Conservation (phyloP, 2,113 vertebrate species). For the Maylandia zebra region DNA sequence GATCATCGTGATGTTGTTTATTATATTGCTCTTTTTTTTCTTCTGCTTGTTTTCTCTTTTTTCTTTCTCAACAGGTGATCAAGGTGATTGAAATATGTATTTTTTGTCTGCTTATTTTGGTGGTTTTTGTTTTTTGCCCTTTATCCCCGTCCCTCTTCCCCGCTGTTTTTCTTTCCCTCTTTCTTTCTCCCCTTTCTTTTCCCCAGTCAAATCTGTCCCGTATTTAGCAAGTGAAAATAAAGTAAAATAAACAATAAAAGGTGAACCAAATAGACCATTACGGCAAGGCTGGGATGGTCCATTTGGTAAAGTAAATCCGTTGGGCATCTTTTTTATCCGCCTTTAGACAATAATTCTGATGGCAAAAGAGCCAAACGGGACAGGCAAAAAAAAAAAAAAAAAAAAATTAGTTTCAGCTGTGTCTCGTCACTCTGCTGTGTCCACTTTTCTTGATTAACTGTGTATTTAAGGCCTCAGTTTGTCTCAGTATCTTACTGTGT, state of each 20-base stretch:
- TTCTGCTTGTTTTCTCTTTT: no score
- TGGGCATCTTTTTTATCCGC: rapidly evolving
- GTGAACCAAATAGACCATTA: background rate
- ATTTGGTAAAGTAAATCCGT: background rate
- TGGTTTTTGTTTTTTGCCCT: no score
- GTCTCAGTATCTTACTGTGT: background rate
- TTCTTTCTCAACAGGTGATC: no score
- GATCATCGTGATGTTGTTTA: no score
- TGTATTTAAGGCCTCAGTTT: background rate
- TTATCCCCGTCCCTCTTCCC: background rate
- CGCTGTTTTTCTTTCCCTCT: background rate
- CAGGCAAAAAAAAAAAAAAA: background rate
- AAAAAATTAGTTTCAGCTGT: background rate
- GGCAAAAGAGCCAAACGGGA: background rate
- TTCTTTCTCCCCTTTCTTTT: background rate
- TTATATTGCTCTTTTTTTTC: no score
- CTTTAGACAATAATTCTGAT: background rate
- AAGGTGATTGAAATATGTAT: no score
- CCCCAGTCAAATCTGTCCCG: rapidly evolving
- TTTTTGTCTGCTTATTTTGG: no score
- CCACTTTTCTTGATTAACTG: background rate
- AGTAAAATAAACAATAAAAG: background rate
- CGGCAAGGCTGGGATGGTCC: background rate
- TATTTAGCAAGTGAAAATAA: background rate
- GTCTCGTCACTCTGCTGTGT: background rate